phyloP scores from a whole-genome alignment of 2,888 invertebrate genomes.

The Euplagia quadripunctaria region DNA sequence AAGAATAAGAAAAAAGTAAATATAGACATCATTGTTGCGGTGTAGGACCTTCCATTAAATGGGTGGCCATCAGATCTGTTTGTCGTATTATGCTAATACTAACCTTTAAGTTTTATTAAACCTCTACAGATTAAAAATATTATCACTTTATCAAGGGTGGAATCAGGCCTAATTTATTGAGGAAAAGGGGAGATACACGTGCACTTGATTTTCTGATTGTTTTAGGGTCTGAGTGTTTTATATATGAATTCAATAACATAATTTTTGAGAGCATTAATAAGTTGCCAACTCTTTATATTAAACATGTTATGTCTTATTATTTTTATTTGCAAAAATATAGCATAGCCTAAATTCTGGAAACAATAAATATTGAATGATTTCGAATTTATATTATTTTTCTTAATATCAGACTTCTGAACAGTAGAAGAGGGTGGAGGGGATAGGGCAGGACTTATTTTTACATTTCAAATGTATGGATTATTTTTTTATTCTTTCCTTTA shows the following conservation, averaged over 20 bases:
- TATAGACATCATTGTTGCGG: constrained; percentile 14
- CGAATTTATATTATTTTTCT: background rate
- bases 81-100: constrained; percentile 28
- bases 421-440: background rate
- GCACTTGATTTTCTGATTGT: background rate
- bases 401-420: background rate
- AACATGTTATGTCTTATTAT: too few species aligned
- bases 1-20: constrained; percentile 5
- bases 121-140: background rate
- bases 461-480: too few species aligned
- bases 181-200: background rate
- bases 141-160: background rate
- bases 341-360: too few species aligned
- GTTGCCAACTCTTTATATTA: too few species aligned
- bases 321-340: too few species aligned
- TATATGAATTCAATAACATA: too few species aligned
- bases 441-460: too few species aligned
- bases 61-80: constrained; percentile 33
- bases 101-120: constrained; percentile 16
- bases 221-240: too few species aligned
- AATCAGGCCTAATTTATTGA: background rate
- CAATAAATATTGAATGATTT: too few species aligned
- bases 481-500: too few species aligned
- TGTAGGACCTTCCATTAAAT: constrained; percentile 38
- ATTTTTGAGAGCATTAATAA: too few species aligned